Evolutionary conservation across 2,797 vertebrate genomes (phyloP).

Genomic region (Tauraco hartlaubi): DNA sequence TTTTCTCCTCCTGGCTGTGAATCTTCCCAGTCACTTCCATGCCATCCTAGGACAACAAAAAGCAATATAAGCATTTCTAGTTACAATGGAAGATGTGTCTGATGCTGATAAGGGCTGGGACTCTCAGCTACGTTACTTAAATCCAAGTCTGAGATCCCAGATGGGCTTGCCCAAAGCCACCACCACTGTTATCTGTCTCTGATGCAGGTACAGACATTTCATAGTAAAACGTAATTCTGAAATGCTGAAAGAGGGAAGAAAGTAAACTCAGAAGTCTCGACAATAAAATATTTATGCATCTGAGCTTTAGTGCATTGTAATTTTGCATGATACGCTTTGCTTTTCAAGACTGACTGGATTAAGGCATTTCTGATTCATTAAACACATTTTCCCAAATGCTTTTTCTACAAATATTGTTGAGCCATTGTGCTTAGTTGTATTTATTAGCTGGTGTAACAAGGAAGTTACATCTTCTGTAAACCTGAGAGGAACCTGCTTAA

Average conservation of each 20-base stretch:
- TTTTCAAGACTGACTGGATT: conserved; percentile 58
- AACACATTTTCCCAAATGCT: conserved; percentile 37
- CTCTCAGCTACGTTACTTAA: background rate
- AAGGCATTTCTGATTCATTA: conserved; percentile 57
- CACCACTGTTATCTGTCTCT: conserved; percentile 14
- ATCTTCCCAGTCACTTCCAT: background rate
- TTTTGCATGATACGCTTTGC: conserved; percentile 36
- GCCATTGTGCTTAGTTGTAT: background rate
- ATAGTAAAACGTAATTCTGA: conserved; percentile 49
- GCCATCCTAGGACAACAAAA: background rate
- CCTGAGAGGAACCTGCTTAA: background rate
- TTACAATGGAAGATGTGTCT: background rate
- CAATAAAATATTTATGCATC: conserved; percentile 47
- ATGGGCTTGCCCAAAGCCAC: background rate
- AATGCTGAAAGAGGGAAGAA: background rate
- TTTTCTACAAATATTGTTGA: conserved; percentile 24
- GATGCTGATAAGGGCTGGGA: background rate
- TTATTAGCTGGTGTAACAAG: conserved; percentile 21
- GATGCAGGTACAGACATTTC: conserved; percentile 17
- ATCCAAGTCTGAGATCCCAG: background rate
- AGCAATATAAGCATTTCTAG: background rate
- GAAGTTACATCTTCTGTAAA: background rate
- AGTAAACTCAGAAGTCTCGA: conserved; percentile 15
- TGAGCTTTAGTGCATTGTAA: conserved; percentile 30
- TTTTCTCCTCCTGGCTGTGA: background rate